Base-by-base conservation (phyloP, 1,140 invertebrate genomes). In the Micrasema longulum region DNA sequence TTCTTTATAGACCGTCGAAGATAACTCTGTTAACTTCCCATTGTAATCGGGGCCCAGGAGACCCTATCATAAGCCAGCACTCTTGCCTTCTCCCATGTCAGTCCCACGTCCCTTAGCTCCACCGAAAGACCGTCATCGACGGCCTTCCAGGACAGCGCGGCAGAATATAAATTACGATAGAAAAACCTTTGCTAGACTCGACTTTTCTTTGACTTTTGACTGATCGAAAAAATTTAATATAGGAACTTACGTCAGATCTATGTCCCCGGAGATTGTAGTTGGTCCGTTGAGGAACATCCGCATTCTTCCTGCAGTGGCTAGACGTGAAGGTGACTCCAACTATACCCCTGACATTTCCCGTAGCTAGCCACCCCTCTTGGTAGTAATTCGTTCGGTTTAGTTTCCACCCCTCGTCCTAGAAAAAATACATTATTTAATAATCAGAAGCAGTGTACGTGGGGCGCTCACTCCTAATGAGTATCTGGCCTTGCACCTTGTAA, bases 181-280 rank as follows among this genome's bases (percentile, higher is more conserved):
- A n/a, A n/a, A n/a, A n/a, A n/a, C n/a, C n/a, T n/a, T n/a, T n/a
- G n/a, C n/a, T n/a, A n/a, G n/a, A n/a, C n/a, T n/a, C n/a, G n/a
- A n/a, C n/a, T n/a, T n/a, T n/a, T n/a, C n/a, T n/a, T n/a, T n/a
- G 12, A 38, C 36, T 5, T 5, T 5, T 38, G 36, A 7, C 36
- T 12, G 12, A 7, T 38, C 5, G 36, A 7, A 38, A 38, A 38
- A 7, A 6, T 12, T 43, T 45, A 6, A 6, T 45, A 45, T 11
- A 45, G 0, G 9, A 45, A 82, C 87, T 87, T 86, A 98, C 97
- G 86, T 98, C 95, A 73, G 95, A 95, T 79, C 97, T 89, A 84
- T 99, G 98, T 48, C 97, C 97, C 74, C 97, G 88, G 47, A 99
- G 87, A 85, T 99, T 99, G 85, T 98, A 99, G 84, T 99, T 99